These are phyloP conservation scores for Ochropacha duplaris DNA, from an alignment of 2,888 invertebrate species.

Conservation along the genomic window DNA sequence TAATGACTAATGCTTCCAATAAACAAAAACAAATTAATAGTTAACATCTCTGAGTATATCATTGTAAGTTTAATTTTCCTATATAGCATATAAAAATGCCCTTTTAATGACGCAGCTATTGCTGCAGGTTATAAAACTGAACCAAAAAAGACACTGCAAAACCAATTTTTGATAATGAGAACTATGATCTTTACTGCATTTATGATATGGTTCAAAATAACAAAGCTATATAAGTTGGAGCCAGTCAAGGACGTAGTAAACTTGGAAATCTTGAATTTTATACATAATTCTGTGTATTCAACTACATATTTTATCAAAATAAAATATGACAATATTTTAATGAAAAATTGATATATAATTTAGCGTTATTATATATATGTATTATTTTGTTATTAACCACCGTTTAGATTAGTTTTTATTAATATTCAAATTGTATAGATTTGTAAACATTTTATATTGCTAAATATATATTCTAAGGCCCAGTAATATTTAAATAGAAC, in stretches of 20 bases:
- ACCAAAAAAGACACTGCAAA: too few relatives aligned
- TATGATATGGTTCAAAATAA: neutral
- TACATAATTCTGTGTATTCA: neutral
- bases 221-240: neutral
- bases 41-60: too few relatives aligned
- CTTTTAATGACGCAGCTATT: too few relatives aligned
- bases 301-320: neutral
- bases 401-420: slow-evolving; percentile 32
- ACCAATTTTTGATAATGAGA: neutral
- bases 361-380: slow-evolving; percentile 13
- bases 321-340: neutral
- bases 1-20: too few relatives aligned
- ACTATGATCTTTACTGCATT: neutral
- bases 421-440: slow-evolving; percentile 4
- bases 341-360: neutral
- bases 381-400: slow-evolving; percentile 44
- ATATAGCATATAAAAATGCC: too few relatives aligned
- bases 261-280: neutral
- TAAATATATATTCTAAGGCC: neutral
- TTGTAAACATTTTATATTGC: neutral
- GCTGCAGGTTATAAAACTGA: too few relatives aligned
- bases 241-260: neutral
- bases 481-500: neutral
- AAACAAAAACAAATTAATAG: too few relatives aligned
- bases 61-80: too few relatives aligned